Base-by-base conservation (phyloP, 2,888 invertebrate species). In the Catotricha subobsoleta region DNA sequence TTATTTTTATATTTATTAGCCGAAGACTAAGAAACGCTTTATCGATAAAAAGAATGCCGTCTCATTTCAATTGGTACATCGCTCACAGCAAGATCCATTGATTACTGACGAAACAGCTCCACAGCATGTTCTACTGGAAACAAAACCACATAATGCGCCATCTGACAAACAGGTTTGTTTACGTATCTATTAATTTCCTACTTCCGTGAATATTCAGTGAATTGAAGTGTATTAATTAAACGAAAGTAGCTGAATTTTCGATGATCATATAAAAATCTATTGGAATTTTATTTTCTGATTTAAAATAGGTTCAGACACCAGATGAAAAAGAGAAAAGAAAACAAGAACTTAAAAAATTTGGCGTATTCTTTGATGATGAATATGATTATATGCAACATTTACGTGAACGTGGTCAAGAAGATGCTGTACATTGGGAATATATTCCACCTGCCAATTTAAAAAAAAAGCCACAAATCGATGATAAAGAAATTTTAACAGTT, bases 351-450 rank as follows among this genome's bases (percentile, higher is more conserved):
- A 65, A 70, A 13, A 88, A 91, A 57, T 92, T 74, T 68, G 95
- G 94, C 2, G 77, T 97, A 45, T 87, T 78, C 57, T 95, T 76
- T 59, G 92, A 94, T 52, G 94, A 97, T 62, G 88, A 92, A 50
- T 94, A 91, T 59, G 78, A 97, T 58, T 97, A 97, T 56, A 62
- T 95, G 48, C 87, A 95, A 59, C 92, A 97, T 69, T 68, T 97
- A 43, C 59, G 56, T 42, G 50, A 57, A 44, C 52, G 56, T 0
- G 57, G 56, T 5, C 52, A 57, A 28, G 52, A 57, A 25, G 58
- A 59, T 23, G 48, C 52, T 28, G 51, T 56, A 2, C 57, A 58
- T 10, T 63, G 63, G 63, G 62, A 62, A 41, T 60, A 56, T 46
- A 57, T 63, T 23, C 60, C 60, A 39, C 57, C 56, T 31, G 54